Base-by-base conservation (phyloP, 2,797 vertebrate species). In the Pyrocephalus nanus region DNA sequence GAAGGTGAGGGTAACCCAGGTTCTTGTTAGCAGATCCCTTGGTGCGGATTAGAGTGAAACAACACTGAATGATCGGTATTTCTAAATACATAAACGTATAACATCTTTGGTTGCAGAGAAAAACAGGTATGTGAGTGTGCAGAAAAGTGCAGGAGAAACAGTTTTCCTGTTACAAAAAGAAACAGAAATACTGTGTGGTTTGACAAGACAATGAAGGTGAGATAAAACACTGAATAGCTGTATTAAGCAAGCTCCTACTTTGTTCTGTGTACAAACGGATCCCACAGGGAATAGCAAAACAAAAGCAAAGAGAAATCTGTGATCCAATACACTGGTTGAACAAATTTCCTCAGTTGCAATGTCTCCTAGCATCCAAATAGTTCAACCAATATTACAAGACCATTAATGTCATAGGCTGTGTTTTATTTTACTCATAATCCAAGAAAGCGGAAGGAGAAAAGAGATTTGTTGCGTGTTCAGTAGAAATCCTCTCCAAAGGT, bases 361-460 rank as follows among this genome's bases (percentile, higher is more conserved):
- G 70, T 83, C 86, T 88, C 75, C 85, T 74, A 77, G 87, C 79
- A 93, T 93, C 58, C 57, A 47, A 86, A 88, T 75, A 54, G 73
- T 66, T 94, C 79, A 61, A 83, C 50, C 38, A 88, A 54, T 92
- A 74, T 86, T 90, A 83, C 57, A 60, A 67, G 87, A 62, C 30
- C 54, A 77, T 92, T 92, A 91, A 80, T 5, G 62, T 95, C 94
- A 93, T 11, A 69, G 61, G 7, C 9, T 85, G 45, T 94, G 72
- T 92, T 96, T 95, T 96, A 95, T 96, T 95, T 66, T 32, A 61
- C 82, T 93, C 93, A 93, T 95, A 96, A 75, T 62, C 85, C 50
- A 67, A 74, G 82, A 81, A 92, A 83, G 77, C 36, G 30, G 30
- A 95, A 90, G 57, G 78, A 47, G 38, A 74, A 91, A 79, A 61